phyloP scores from a whole-genome alignment of 2,888 invertebrate genomes.

The Tanypteryx hageni region DNA sequence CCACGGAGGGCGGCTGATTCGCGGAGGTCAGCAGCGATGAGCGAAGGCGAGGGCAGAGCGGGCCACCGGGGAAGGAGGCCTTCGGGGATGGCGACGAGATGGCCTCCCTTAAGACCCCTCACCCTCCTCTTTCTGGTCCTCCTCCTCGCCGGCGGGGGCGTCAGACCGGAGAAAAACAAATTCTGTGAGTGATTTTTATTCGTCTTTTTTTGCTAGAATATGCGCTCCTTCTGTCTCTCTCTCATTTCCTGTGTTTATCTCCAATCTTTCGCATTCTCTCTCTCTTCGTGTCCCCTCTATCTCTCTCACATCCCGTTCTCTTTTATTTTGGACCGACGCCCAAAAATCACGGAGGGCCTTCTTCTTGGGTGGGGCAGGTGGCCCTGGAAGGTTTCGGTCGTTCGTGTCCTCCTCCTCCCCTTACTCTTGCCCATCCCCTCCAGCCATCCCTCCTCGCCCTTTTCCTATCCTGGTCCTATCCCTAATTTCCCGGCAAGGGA shows the following conservation, averaged over 20 bases:
- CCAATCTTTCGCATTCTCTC: background rate
- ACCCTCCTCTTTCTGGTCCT: conserved; percentile 52
- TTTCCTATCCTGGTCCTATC: background rate
- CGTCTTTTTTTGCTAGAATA: background rate
- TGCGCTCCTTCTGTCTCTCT: background rate
- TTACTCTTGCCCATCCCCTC: background rate
- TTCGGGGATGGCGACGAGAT: background rate
- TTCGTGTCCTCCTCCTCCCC: background rate
- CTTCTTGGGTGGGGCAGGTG: background rate
- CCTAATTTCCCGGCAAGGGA: background rate
- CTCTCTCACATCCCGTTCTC: background rate
- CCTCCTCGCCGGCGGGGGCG: conserved; percentile 50
- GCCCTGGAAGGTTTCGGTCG: background rate
- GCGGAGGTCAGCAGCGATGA: background rate
- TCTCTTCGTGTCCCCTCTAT: background rate
- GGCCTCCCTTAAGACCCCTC: conserved; percentile 52
- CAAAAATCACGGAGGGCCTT: background rate
- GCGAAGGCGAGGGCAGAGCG: conserved; percentile 39
- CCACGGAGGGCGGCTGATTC: conserved; percentile 44
- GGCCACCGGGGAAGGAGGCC: conserved; percentile 25
- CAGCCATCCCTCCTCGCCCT: background rate
- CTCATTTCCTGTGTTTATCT: background rate
- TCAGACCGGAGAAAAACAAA: conserved; percentile 61
- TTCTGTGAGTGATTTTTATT: conserved; percentile 42
- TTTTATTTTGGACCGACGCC: background rate